phyloP scores from a whole-genome alignment of 2,888 invertebrate genomes.

The Asteroscopus sphinx region DNA sequence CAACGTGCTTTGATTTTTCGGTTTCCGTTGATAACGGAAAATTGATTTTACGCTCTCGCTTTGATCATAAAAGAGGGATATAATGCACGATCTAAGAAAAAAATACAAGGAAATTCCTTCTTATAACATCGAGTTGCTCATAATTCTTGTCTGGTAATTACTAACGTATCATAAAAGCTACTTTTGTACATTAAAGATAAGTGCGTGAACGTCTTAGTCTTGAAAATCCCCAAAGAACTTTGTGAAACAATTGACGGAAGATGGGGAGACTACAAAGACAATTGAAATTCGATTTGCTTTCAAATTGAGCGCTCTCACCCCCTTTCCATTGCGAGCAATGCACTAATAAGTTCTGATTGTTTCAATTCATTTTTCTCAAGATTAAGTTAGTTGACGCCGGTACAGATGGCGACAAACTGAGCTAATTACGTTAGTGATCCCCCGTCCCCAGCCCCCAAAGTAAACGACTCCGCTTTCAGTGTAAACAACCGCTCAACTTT shows the following conservation, averaged over 20 bases:
- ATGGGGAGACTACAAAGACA: constrained; percentile 55
- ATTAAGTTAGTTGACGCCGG: constrained; percentile 73
- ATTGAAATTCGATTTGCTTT: constrained; percentile 59
- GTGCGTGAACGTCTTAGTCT: constrained; percentile 35
- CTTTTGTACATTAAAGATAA: constrained; percentile 40
- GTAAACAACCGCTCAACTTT: constrained; percentile 86
- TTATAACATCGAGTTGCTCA: not conserved
- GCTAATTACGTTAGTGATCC: constrained; percentile 86
- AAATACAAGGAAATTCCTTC: constrained; percentile 5
- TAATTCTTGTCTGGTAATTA: constrained; percentile 28
- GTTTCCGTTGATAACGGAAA: constrained; percentile 47
- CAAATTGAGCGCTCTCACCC: constrained; percentile 53
- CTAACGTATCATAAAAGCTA: constrained; percentile 21
- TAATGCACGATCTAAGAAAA: constrained; percentile 14
- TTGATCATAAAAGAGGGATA: constrained; percentile 25
- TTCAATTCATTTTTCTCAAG: constrained; percentile 71
- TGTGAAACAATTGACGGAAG: constrained; percentile 51
- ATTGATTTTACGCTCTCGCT: constrained; percentile 49
- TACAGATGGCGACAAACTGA: constrained; percentile 74
- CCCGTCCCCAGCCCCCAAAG: constrained; percentile 72
- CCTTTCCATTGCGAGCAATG: constrained; percentile 56
- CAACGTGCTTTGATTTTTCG: constrained; percentile 59
- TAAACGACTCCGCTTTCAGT: constrained; percentile 86
- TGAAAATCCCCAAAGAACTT: constrained; percentile 48
- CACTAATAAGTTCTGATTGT: constrained; percentile 69